These are phyloP conservation scores for Drosophila melanica DNA, from an alignment of 1,140 invertebrate genomes.

Conservation along the genomic window DNA sequence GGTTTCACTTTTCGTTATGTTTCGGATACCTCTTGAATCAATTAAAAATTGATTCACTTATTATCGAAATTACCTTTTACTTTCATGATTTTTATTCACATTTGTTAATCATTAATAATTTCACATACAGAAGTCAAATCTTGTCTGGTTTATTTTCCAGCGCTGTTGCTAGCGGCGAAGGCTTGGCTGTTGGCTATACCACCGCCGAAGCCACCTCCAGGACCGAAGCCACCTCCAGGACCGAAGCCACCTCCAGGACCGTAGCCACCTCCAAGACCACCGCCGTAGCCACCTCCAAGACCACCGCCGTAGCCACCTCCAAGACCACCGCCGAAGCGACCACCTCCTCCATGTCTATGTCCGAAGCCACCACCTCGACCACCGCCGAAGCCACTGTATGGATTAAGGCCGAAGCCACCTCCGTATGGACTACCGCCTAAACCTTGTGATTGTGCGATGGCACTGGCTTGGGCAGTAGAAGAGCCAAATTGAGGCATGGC, in stretches of 20 bases:
- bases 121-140: too few species aligned
- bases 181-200: too few species aligned
- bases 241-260: neutral
- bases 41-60: too few species aligned
- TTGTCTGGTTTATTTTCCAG: neutral
- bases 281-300: neutral
- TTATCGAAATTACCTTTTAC: too few species aligned
- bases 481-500: slow-evolving; percentile 46
- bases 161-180: neutral
- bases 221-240: neutral
- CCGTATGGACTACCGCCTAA: slow-evolving; percentile 12
- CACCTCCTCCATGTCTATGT: slow-evolving; percentile 9
- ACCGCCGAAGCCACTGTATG: slow-evolving; percentile 9
- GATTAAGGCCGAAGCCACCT: neutral
- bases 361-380: slow-evolving; percentile 10
- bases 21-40: too few species aligned
- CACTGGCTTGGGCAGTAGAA: slow-evolving; percentile 19
- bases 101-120: too few species aligned
- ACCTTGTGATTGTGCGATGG: slow-evolving; percentile 18
- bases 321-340: slow-evolving; percentile 18
- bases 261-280: neutral
- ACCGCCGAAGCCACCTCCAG: neutral
- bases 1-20: too few species aligned
- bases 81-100: too few species aligned
- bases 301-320: slow-evolving; percentile 19